A percentile compares a stretch with the other conserved stretches of the same genome.
phyloP scores from a whole-genome alignment of 2,113 vertebrate genomes.

The Mormoops blainvillei region DNA sequence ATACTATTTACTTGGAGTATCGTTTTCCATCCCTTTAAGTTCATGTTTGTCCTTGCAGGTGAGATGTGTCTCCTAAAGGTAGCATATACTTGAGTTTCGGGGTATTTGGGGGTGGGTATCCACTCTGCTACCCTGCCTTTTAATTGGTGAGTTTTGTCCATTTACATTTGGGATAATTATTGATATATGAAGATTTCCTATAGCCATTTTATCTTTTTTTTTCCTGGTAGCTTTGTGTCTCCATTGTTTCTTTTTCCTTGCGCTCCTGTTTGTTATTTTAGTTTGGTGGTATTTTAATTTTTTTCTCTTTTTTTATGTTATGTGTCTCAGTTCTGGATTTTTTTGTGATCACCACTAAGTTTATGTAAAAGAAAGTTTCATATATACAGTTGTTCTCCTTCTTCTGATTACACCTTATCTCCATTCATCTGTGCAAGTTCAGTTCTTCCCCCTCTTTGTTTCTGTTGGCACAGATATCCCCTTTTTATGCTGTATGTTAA shows the following conservation, averaged over 20 bases:
- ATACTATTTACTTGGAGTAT: not conserved
- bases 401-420: too few relatives aligned
- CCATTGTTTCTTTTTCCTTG: not conserved
- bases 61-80: not conserved
- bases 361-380: not conserved
- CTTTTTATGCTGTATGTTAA: not conserved
- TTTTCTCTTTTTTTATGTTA: not conserved
- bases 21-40: not conserved
- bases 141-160: not conserved
- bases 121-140: not conserved
- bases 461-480: not conserved
- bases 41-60: not conserved
- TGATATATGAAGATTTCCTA: not conserved
- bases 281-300: not conserved
- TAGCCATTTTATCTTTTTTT: not conserved
- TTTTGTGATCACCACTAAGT: not conserved
- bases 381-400: too few relatives aligned
- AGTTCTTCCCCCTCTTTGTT: not conserved
- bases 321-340: not conserved
- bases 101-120: too few relatives aligned
- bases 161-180: not conserved
- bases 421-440: not conserved
- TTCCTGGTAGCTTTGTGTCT: not conserved
- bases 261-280: not conserved
- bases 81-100: not conserved